phyloP scores from a whole-genome alignment of 2,888 invertebrate genomes.

The Tortricodes alternella region DNA sequence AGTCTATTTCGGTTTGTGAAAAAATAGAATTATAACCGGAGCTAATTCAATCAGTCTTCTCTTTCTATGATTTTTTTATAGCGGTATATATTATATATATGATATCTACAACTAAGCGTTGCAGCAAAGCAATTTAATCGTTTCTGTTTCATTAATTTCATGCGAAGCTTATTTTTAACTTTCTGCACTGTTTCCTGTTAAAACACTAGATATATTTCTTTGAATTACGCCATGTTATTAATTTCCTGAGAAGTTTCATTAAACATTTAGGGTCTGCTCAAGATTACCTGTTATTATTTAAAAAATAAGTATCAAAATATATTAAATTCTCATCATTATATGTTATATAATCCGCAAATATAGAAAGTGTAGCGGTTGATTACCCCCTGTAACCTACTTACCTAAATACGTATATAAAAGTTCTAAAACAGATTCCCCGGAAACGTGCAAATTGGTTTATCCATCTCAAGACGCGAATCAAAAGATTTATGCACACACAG shows the following conservation, averaged over 20 bases:
- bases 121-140: not conserved
- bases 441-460: constrained; percentile 39
- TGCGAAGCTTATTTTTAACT: no score
- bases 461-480: constrained; percentile 32
- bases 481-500: constrained; percentile 26
- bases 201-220: no score
- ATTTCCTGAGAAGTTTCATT: no score
- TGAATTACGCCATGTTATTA: no score
- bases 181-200: no score
- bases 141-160: not conserved
- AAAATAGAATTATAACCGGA: not conserved
- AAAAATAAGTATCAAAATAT: no score
- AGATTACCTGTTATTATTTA: no score
- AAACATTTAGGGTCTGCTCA: no score
- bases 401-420: constrained; percentile 11
- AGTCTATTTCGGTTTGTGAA: not conserved
- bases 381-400: constrained; percentile 13
- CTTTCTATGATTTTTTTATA: not conserved
- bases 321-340: no score
- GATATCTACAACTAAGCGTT: no score
- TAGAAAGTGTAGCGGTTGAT: not conserved
- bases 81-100: no score
- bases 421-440: constrained; percentile 30
- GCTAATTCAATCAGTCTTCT: constrained; percentile 4
- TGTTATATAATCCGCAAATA: no score